phyloP scores from a whole-genome alignment of 92 coral and sea anemone species.

The Zoanthus solanderi region DNA sequence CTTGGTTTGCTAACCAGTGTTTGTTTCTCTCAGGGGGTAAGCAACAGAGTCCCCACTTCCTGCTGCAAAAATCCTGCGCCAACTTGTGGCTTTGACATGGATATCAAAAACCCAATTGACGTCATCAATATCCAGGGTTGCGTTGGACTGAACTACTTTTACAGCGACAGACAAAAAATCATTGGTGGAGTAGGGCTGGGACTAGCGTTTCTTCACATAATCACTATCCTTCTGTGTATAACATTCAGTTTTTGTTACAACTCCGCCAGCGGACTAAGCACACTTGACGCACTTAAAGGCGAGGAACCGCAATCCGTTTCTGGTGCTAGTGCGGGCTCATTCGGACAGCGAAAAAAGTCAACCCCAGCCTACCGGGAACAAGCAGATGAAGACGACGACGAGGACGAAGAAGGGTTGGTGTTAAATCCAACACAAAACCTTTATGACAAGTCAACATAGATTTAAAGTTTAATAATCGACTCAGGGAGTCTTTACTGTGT shows the following conservation, averaged over 20 bases:
- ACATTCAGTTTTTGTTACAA: constrained; percentile 85
- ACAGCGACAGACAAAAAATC: constrained; percentile 71
- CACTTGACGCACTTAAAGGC: constrained; percentile 89
- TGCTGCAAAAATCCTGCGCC: constrained; percentile 93
- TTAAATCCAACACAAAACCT: constrained; percentile 75
- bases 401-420: constrained; percentile 81
- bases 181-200: constrained; percentile 98
- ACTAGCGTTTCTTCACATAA: constrained; percentile 79
- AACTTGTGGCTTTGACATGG: constrained; percentile 93
- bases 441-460: constrained; percentile 70
- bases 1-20: too few relatives aligned
- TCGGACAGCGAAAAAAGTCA: constrained; percentile 58
- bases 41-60: constrained; percentile 87
- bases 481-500: too few relatives aligned
- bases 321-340: constrained; percentile 58
- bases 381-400: constrained; percentile 67
- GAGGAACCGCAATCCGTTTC: constrained; percentile 74
- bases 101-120: constrained; percentile 96
- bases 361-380: constrained; percentile 76
- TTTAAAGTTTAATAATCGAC: too few relatives aligned
- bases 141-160: constrained; percentile 85
- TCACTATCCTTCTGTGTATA: constrained; percentile 73
- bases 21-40: constrained; percentile 68
- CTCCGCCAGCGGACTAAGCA: constrained; percentile 91
- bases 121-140: constrained; percentile 95